Percentiles rank a stretch among this genome's conserved stretches.
These are phyloP conservation scores for Varanus salvator DNA, from an alignment of 2,113 vertebrate genomes.

Conservation along the genomic window DNA sequence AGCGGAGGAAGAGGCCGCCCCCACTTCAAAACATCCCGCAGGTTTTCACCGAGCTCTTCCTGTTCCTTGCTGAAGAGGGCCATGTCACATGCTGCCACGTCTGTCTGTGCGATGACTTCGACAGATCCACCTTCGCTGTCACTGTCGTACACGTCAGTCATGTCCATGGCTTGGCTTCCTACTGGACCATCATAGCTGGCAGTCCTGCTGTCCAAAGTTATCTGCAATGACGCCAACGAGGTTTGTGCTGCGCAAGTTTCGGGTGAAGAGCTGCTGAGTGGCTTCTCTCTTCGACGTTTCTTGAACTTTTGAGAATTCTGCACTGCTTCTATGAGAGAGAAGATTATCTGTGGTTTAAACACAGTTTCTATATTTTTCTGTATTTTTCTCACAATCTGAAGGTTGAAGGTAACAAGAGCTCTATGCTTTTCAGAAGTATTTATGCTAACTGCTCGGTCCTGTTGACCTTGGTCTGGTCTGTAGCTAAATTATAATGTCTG, in stretches of 20 bases:
- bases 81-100: neutral
- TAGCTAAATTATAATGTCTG: neutral
- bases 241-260: slow-evolving; percentile 25
- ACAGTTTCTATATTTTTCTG: neutral
- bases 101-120: neutral
- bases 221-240: slow-evolving; percentile 46
- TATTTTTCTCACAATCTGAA: neutral
- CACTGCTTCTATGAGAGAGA: slow-evolving; percentile 53
- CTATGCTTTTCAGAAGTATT: neutral
- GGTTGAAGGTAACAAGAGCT: neutral
- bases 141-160: accelerated
- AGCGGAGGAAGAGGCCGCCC: slow-evolving; percentile 83
- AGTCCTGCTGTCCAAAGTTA: slow-evolving; percentile 28
- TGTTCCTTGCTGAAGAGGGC: slow-evolving; percentile 1
- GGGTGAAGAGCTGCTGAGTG: slow-evolving; percentile 26
- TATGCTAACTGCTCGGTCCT: neutral
- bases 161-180: neutral
- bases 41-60: slow-evolving; percentile 52
- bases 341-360: slow-evolving; percentile 7
- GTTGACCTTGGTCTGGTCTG: neutral
- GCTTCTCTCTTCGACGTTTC: neutral
- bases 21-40: slow-evolving; percentile 78
- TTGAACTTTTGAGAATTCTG: slow-evolving; percentile 27
- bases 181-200: neutral
- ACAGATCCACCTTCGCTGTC: slow-evolving; percentile 19